Conservation (phyloP, 2,113 vertebrate genomes). For the Channa argus region DNA sequence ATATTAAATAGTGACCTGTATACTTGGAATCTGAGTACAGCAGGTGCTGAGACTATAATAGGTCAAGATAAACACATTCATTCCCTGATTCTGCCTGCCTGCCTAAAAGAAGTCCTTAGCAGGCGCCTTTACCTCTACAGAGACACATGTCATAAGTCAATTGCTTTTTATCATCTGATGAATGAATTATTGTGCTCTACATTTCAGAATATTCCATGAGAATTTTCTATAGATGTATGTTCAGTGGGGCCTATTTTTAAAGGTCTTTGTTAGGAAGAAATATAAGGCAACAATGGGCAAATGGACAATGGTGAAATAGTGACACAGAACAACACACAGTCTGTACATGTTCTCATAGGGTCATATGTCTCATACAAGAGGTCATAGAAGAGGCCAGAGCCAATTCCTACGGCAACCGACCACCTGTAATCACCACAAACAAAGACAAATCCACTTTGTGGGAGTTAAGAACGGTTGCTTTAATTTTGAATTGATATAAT, state of each 20-base stretch:
- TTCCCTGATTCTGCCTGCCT: background rate
- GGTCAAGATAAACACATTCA: background rate
- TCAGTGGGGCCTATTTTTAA: conserved; percentile 8
- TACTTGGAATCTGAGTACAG: no score
- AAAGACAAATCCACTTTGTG: conserved; percentile 33
- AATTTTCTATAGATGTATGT: background rate
- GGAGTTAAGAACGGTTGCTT: conserved; percentile 28
- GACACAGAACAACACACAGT: conserved; percentile 46
- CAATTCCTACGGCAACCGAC: conserved; percentile 33
- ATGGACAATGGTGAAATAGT: conserved; percentile 37
- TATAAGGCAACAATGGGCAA: conserved; percentile 2
- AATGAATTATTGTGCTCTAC: background rate
- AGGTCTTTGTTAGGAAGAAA: conserved; percentile 30
- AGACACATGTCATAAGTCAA: background rate
- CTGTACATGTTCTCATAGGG: conserved; percentile 32
- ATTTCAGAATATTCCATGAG: conserved; percentile 6
- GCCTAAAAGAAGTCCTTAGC: background rate
- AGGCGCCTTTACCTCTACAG: no score
- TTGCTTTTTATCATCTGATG: no score
- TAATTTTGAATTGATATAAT: conserved; percentile 25
- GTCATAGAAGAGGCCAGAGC: conserved; percentile 22
- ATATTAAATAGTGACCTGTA: background rate
- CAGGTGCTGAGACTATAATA: no score
- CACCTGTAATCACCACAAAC: conserved; percentile 55
- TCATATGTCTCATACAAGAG: background rate